Evolutionary conservation across 2,888 invertebrate species (phyloP).

Genomic region (Cerastis rubricosa): DNA sequence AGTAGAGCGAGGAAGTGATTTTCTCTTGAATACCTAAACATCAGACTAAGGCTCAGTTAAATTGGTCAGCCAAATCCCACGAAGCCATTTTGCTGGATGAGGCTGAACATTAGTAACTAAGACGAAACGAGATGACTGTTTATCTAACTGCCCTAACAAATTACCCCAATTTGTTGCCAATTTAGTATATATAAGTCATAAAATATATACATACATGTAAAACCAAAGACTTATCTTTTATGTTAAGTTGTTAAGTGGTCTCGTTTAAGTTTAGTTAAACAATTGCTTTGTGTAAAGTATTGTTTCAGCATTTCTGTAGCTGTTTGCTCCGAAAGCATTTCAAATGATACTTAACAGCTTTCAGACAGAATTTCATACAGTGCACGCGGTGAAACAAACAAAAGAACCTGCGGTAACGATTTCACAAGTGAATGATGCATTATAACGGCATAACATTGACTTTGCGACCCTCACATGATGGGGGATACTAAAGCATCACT

Average conservation of each 20-base stretch:
- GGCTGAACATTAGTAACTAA: neutral
- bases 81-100: too few relatives aligned
- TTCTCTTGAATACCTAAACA: neutral
- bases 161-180: neutral
- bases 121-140: neutral
- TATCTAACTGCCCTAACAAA: neutral
- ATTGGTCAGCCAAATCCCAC: neutral
- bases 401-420: neutral
- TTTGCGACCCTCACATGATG: neutral
- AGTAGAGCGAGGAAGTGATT: conserved; percentile 4
- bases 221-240: neutral
- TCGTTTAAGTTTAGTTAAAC: neutral
- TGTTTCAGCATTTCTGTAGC: neutral
- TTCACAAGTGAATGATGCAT: neutral
- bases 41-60: neutral
- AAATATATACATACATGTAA: neutral
- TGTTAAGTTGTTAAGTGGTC: too few relatives aligned
- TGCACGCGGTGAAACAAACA: neutral
- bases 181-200: neutral
- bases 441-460: neutral
- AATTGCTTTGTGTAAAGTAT: neutral
- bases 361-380: neutral
- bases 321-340: neutral
- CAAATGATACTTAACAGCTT: neutral
- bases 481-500: neutral